Conservation (phyloP, 1,140 invertebrate species). For the Odontomachus brunneus region DNA sequence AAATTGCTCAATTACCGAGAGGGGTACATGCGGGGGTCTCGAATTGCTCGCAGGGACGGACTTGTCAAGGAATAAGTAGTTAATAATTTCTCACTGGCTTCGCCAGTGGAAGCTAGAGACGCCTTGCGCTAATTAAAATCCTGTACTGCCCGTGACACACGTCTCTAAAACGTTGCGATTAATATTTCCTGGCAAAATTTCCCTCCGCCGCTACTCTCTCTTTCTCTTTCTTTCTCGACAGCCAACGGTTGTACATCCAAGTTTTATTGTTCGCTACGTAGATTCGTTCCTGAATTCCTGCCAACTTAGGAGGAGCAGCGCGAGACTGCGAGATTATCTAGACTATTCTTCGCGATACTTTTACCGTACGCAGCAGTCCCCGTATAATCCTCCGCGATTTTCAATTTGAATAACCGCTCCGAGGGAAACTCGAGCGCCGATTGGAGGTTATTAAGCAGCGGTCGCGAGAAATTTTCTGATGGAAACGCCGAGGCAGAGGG, state of each 20-base stretch:
- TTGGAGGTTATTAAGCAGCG: not conserved
- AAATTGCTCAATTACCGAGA: slow-evolving; percentile 16
- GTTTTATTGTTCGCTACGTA: not conserved
- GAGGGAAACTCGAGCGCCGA: not conserved
- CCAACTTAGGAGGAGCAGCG: not conserved
- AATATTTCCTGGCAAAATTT: not conserved
- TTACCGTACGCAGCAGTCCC: not conserved
- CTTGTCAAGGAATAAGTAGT: not conserved
- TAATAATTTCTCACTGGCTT: not conserved
- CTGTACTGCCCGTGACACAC: not conserved
- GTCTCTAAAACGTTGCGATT: not conserved
- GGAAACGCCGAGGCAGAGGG: not conserved
- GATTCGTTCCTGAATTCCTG: not conserved
- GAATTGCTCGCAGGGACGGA: not conserved
- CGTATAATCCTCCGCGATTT: not conserved
- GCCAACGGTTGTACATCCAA: no score
- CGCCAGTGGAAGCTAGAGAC: not conserved
- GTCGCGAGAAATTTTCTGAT: not conserved
- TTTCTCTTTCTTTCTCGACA: no score
- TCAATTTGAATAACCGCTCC: slow-evolving; percentile 11
- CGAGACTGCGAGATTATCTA: not conserved
- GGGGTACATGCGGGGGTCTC: not conserved
- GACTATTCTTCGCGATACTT: slow-evolving; percentile 2
- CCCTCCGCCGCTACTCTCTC: not conserved
- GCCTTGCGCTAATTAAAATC: not conserved